Conservation (phyloP, 2,888 invertebrate species). For the Stenodera caucasica region DNA sequence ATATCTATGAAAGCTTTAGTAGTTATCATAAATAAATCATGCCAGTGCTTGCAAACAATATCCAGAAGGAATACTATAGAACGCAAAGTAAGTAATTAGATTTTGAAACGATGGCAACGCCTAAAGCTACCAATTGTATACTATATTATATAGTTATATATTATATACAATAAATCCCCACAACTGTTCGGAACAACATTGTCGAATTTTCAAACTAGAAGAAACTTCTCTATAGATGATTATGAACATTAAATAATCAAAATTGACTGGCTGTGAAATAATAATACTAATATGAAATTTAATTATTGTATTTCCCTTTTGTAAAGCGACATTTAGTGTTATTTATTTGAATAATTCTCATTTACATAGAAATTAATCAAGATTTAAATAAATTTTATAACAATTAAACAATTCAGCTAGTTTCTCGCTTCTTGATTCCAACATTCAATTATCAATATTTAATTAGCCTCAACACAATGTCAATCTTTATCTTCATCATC, state of each 20-base stretch:
- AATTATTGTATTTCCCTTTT: too few species aligned
- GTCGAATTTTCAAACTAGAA: not conserved
- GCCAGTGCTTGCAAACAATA: constrained; percentile 28
- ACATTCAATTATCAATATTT: too few species aligned
- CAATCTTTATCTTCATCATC: too few species aligned
- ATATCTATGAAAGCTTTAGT: not conserved
- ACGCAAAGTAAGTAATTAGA: constrained; percentile 28
- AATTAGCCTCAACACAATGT: too few species aligned
- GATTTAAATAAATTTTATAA: too few species aligned
- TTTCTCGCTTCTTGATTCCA: too few species aligned
- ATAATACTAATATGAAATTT: too few species aligned
- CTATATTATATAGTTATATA: too few species aligned
- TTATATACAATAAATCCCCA: constrained; percentile 10
- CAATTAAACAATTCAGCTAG: too few species aligned
- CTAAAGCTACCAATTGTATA: constrained; percentile 23
- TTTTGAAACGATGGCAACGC: constrained; percentile 22
- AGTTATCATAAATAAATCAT: constrained; percentile 29
- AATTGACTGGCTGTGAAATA: not conserved
- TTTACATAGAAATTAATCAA: too few species aligned
- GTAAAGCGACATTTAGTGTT: too few species aligned
- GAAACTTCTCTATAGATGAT: not conserved
- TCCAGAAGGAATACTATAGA: constrained; percentile 22
- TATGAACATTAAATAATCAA: not conserved
- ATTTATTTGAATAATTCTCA: too few species aligned
- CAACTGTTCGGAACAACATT: not conserved